A percentile compares a stretch with the other conserved stretches of the same genome.
These are phyloP conservation scores for Diprion similis DNA, from an alignment of 1,140 invertebrate species.

Conservation along the genomic window DNA sequence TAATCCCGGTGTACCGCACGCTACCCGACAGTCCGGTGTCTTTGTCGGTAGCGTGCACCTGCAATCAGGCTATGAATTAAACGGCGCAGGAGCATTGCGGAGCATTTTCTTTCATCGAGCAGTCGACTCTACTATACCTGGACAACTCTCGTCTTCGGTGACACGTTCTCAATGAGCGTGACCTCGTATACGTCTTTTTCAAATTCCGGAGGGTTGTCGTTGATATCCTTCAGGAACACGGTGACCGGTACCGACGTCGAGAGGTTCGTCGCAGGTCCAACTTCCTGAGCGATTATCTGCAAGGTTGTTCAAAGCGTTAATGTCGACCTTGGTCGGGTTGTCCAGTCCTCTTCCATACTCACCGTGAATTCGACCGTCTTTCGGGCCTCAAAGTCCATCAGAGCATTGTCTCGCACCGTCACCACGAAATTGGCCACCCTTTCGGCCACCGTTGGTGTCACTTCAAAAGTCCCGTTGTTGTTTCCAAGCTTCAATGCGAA, in stretches of 20 bases:
- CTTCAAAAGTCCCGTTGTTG: slow-evolving; percentile 88
- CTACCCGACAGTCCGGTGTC: slow-evolving; percentile 76
- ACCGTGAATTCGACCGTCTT: slow-evolving; percentile 76
- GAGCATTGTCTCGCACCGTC: slow-evolving; percentile 79
- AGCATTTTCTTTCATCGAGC: background rate
- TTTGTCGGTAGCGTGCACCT: slow-evolving; percentile 74
- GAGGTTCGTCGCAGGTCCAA: slow-evolving; percentile 76
- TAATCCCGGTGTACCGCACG: slow-evolving; percentile 78
- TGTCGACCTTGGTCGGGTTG: slow-evolving; percentile 15
- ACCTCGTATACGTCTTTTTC: slow-evolving; percentile 74
- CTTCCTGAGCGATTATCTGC: slow-evolving; percentile 80
- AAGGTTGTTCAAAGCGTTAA: slow-evolving; percentile 19
- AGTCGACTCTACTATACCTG: slow-evolving; percentile 64
- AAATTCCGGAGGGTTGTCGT: slow-evolving; percentile 90
- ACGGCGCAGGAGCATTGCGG: background rate
- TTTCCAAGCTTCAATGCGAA: slow-evolving; percentile 80
- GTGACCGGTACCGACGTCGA: slow-evolving; percentile 76
- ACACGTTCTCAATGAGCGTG: slow-evolving; percentile 80
- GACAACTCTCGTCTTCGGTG: slow-evolving; percentile 74
- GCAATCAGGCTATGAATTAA: slow-evolving; percentile 12
- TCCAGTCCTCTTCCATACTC: slow-evolving; percentile 24
- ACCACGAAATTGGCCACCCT: slow-evolving; percentile 81
- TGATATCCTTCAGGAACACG: slow-evolving; percentile 85
- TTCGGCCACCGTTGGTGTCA: slow-evolving; percentile 86
- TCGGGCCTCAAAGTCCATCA: slow-evolving; percentile 83